These are phyloP conservation scores for Phocides pigmalion DNA, from an alignment of 1,140 invertebrate species.

Conservation along the genomic window DNA sequence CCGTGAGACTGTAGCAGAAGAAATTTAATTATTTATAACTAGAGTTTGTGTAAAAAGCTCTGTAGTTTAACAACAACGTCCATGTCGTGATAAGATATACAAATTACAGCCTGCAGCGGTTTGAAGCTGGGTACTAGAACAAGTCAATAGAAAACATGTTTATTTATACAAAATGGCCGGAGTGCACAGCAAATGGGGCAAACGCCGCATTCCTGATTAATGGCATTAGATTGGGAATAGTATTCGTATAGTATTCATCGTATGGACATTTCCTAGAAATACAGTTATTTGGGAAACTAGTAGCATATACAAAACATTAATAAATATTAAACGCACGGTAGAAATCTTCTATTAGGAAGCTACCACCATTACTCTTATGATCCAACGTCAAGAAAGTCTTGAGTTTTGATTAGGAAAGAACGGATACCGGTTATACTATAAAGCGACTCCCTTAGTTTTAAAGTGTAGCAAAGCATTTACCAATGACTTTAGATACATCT, in stretches of 20 bases:
- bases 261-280: not conserved
- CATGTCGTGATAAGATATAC: conserved; percentile 36
- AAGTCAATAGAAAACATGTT: conserved; percentile 32
- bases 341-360: too few species aligned
- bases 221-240: conserved; percentile 47
- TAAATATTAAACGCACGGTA: too few species aligned
- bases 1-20: too few species aligned
- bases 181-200: conserved; percentile 41
- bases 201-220: conserved; percentile 54
- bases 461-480: too few species aligned
- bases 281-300: not conserved
- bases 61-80: conserved; percentile 22
- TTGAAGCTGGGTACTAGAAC: conserved; percentile 7
- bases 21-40: not conserved
- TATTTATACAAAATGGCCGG: conserved; percentile 23
- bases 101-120: conserved; percentile 29
- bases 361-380: too few species aligned
- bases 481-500: too few species aligned
- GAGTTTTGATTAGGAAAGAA: too few species aligned
- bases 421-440: too few species aligned
- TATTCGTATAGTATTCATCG: conserved; percentile 6
- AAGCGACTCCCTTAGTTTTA: too few species aligned
- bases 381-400: too few species aligned
- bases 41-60: conserved; percentile 7
- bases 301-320: too few species aligned